Evolutionary conservation across 2,888 invertebrate species (phyloP), one percentile per base, ranked within the genome.

Genomic region (Cyclophora albipunctata): DNA sequence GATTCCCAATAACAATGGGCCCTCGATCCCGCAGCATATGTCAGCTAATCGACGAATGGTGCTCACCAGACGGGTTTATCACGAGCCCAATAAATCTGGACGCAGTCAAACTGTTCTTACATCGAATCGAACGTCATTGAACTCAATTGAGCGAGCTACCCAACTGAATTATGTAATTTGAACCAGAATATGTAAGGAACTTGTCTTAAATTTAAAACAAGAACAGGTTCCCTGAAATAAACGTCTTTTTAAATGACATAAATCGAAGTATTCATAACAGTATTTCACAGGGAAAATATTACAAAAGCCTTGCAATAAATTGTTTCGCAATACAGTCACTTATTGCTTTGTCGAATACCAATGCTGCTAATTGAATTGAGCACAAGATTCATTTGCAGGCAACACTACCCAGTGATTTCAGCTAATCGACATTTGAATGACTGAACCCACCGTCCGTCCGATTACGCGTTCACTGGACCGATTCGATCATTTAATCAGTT

Each of bases 71-170:
- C 64, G 69, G 67, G 84, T 78, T 83, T 83, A 85, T 84, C 84
- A 75, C 73, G 66, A 75, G 73, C 71, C 71, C 78, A 75, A 84
- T 85, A 84, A 84, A 84, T 84, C 74, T 71, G 64, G 58, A 69
- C 64, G 60, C 66, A 67, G 68, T 66, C 71, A 63, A 59, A 67
- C 68, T 72, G 72, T 74, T 75, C 77, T 76, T 77, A 74, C 66
- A 64, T 37, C 37, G 37, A 37, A 62, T 53, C 56, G 54, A 55
- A 55, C 57, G 66, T 63, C 63, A 63, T 61, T 58, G 54, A 54
- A 52, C 58, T 54, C 63, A 66, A 69, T 67, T 66, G 66, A 63
- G 60, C 59, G 55, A 45, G 59, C 56, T 58, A 45, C 52, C 52
- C 4, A 37, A 63, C 51, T 53, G 40, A 53, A 52, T 65, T 57